Evolutionary conservation across 2,888 invertebrate genomes (phyloP).

Genomic region (Cantharis rufa): DNA sequence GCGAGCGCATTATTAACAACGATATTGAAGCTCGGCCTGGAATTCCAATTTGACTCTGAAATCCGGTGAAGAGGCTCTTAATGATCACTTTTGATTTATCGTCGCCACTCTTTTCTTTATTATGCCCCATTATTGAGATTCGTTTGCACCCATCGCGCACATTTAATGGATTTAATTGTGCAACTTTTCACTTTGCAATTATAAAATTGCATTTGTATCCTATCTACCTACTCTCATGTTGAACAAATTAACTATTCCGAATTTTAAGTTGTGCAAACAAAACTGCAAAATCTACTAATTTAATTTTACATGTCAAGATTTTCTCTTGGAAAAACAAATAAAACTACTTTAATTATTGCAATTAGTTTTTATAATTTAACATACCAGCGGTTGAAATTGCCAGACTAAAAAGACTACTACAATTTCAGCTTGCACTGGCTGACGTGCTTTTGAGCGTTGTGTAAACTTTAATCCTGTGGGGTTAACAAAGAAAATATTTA

Average conservation of each 20-base stretch:
- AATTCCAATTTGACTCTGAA: constrained; percentile 55
- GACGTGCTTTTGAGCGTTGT: constrained; percentile 43
- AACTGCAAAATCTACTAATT: neutral
- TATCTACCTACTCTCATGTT: neutral
- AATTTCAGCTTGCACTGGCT: constrained; percentile 17
- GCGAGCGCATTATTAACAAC: constrained; percentile 51
- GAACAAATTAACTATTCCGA: neutral
- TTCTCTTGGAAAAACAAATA: neutral
- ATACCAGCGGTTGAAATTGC: constrained; percentile 4
- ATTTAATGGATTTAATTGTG: constrained; percentile 24
- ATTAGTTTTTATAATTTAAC: constrained; percentile 6
- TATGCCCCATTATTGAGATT: constrained; percentile 39
- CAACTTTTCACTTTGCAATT: constrained; percentile 15
- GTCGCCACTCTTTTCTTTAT: constrained; percentile 53
- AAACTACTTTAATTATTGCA: constrained; percentile 5
- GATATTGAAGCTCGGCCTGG: constrained; percentile 51
- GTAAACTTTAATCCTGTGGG: constrained; percentile 56
- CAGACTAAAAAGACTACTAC: constrained; percentile 16
- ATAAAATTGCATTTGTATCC: constrained; percentile 2
- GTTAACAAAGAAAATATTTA: constrained; percentile 60
- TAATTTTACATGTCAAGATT: neutral
- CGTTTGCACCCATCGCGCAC: constrained; percentile 17
- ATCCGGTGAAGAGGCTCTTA: constrained; percentile 51
- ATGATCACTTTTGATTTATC: constrained; percentile 56
- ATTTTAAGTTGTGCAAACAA: neutral